Evolutionary conservation across 2,888 invertebrate genomes (phyloP).

Genomic region (Hypsopygia costalis): DNA sequence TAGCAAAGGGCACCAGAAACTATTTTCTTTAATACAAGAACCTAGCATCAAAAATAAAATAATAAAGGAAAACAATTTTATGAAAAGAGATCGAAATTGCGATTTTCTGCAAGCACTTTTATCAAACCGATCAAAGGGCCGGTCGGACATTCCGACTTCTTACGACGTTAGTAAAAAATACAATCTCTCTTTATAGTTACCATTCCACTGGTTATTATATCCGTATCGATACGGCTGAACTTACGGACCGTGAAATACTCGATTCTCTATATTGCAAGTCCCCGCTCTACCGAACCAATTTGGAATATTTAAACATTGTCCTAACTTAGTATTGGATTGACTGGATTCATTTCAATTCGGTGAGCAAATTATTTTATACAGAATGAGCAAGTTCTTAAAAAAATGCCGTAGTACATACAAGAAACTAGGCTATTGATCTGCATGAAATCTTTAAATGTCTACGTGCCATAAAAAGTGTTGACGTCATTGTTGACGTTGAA

Average conservation of each 20-base stretch:
- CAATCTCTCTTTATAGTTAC: conserved; percentile 80
- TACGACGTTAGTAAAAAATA: conserved; percentile 80
- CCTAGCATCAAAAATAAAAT: background rate
- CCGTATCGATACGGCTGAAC: conserved; percentile 71
- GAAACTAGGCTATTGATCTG: background rate
- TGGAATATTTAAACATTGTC: conserved; percentile 2
- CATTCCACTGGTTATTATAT: conserved; percentile 79
- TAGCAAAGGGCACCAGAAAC: no score
- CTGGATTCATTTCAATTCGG: no score
- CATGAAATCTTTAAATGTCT: background rate
- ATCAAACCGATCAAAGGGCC: conserved; percentile 79
- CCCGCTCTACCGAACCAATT: conserved; percentile 1
- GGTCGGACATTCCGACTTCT: conserved; percentile 76
- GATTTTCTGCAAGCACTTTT: conserved; percentile 56
- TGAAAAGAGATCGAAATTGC: conserved; percentile 24
- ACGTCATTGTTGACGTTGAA: no score
- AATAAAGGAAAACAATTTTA: conserved; percentile 15
- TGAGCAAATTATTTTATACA: no score
- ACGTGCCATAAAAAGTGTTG: background rate
- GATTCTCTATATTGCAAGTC: conserved; percentile 53
- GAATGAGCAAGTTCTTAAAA: no score
- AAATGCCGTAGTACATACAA: background rate
- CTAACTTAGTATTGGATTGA: no score
- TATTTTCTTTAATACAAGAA: background rate
- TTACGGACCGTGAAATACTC: conserved; percentile 76